These are phyloP conservation scores for Eciton burchellii DNA, from an alignment of 1,140 invertebrate genomes.

Conservation along the genomic window DNA sequence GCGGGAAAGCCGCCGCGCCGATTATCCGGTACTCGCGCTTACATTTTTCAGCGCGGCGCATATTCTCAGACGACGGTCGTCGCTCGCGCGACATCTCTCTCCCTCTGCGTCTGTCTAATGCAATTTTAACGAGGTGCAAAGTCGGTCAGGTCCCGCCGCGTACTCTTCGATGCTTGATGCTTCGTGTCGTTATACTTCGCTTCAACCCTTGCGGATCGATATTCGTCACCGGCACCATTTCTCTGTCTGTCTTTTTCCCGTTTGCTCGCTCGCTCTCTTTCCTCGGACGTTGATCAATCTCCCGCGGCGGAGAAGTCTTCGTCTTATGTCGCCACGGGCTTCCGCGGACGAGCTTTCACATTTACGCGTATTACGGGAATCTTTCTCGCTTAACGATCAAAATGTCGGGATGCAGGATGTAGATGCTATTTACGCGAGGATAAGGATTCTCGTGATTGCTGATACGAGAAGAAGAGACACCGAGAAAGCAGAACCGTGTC, in stretches of 20 bases:
- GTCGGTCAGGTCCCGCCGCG: slow-evolving; percentile 66
- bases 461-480: no score
- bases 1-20: background rate
- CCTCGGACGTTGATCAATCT: slow-evolving; percentile 45
- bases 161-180: slow-evolving; percentile 56
- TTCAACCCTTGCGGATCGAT: slow-evolving; percentile 47
- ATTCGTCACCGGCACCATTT: slow-evolving; percentile 29
- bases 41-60: slow-evolving; percentile 53
- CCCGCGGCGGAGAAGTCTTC: slow-evolving; percentile 19
- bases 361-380: background rate
- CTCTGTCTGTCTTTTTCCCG: background rate
- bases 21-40: slow-evolving; percentile 48
- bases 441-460: no score
- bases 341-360: background rate
- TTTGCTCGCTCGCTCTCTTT: slow-evolving; percentile 5
- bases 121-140: slow-evolving; percentile 74
- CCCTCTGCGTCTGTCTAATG: slow-evolving; percentile 64
- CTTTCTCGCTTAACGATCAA: background rate
- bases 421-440: no score
- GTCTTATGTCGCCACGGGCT: background rate
- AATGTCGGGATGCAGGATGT: no score
- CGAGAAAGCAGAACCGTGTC: no score
- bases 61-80: slow-evolving; percentile 51
- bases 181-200: slow-evolving; percentile 57
- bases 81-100: slow-evolving; percentile 40